Evolutionary conservation across 1,140 invertebrate species (phyloP).

Genomic region (Thaumatotibia leucotreta): DNA sequence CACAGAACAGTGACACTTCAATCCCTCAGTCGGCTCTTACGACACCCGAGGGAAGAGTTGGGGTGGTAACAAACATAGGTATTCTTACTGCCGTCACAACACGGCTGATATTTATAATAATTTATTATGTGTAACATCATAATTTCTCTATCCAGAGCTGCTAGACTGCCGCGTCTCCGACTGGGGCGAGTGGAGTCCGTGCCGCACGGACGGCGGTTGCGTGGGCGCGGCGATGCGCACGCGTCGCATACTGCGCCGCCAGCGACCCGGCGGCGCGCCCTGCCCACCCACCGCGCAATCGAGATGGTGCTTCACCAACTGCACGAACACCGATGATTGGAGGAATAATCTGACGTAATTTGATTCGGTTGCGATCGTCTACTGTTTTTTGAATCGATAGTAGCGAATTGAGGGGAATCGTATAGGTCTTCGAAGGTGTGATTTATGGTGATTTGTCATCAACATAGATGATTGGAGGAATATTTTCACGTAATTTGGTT

Average conservation of each 20-base stretch:
- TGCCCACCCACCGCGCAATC: constrained; percentile 90
- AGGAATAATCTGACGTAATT: constrained; percentile 65
- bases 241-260: constrained; percentile 84
- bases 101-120: too few species aligned
- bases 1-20: too few species aligned
- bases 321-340: constrained; percentile 53
- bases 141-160: constrained; percentile 33
- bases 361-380: neutral
- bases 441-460: too few species aligned
- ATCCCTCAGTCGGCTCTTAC: too few species aligned
- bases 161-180: constrained; percentile 90
- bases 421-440: too few species aligned
- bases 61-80: too few species aligned
- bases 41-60: too few species aligned
- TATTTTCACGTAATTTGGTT: too few species aligned
- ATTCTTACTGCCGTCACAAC: too few species aligned
- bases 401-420: too few species aligned
- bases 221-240: constrained; percentile 90
- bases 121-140: too few species aligned
- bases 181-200: constrained; percentile 91
- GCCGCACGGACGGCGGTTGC: constrained; percentile 88
- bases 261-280: constrained; percentile 83
- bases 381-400: neutral
- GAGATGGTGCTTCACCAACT: constrained; percentile 88
- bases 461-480: too few species aligned